Percentiles rank a stretch among this genome's conserved stretches.
Conservation (phyloP, 2,797 vertebrate species). For the Zalophus californianus region DNA sequence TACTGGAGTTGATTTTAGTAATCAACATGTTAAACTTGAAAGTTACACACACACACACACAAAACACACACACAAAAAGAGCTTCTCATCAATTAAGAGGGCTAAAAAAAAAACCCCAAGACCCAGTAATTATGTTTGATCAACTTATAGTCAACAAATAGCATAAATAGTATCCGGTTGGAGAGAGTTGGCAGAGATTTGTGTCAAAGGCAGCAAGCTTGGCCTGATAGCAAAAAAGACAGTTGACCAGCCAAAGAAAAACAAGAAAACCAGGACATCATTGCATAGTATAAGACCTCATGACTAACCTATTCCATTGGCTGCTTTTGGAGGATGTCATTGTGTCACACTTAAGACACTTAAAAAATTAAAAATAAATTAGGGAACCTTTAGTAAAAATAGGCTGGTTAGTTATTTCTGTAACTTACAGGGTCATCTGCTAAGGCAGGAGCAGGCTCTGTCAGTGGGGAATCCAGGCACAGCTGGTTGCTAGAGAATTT, state of each 20-base stretch:
- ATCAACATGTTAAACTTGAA: slow-evolving; percentile 17
- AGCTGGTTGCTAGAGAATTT: not conserved
- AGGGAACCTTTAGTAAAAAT: not conserved
- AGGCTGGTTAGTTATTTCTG: not conserved
- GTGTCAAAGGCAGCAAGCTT: not conserved
- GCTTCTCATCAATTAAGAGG: not conserved
- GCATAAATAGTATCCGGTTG: not conserved
- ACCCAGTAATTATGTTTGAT: not conserved
- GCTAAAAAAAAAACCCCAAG: not conserved
- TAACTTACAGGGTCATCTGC: not conserved
- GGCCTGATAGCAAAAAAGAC: not conserved
- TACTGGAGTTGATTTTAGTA: not conserved
- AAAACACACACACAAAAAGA: not conserved
- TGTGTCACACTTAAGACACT: not conserved
- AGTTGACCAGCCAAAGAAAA: not conserved
- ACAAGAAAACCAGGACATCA: not conserved
- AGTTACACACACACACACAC: not conserved
- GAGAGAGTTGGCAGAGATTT: not conserved
- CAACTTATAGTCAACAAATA: not conserved
- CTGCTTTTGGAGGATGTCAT: not conserved
- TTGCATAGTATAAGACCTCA: not conserved
- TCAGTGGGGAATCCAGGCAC: not conserved
- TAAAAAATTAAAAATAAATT: not conserved
- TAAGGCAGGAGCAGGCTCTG: not conserved
- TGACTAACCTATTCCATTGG: not conserved